Evolutionary conservation across 2,113 vertebrate species (phyloP).

Genomic region (Microtus oregoni): DNA sequence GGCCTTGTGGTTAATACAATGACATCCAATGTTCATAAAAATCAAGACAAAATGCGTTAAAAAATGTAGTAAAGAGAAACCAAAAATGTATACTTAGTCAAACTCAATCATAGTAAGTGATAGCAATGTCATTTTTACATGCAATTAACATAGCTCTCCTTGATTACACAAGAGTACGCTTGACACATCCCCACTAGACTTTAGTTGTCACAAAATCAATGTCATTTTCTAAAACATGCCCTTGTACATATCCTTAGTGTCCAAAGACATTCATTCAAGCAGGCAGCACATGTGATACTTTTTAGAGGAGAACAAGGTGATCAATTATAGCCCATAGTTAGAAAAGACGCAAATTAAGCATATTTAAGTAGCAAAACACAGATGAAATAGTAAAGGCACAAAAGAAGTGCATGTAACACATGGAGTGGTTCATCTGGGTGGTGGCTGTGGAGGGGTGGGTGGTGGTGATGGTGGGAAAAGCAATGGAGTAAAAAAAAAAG

Average conservation of each 20-base stretch:
- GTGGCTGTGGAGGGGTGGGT: constrained; percentile 60
- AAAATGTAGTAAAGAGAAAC: constrained; percentile 61
- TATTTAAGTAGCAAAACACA: constrained; percentile 77
- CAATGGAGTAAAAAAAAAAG: constrained; percentile 35
- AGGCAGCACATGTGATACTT: constrained; percentile 70
- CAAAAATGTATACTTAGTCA: constrained; percentile 57
- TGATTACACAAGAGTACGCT: constrained; percentile 48
- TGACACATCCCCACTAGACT: constrained; percentile 65
- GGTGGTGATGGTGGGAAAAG: constrained; percentile 42
- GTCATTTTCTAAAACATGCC: constrained; percentile 58
- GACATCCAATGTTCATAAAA: constrained; percentile 66
- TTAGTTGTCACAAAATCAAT: constrained; percentile 57
- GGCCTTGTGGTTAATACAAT: constrained; percentile 30
- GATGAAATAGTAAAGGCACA: constrained; percentile 68
- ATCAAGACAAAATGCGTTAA: constrained; percentile 59
- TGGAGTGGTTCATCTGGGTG: constrained; percentile 64
- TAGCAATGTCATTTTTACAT: constrained; percentile 73
- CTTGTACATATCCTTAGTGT: constrained; percentile 57
- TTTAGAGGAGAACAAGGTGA: constrained; percentile 63
- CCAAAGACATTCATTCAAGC: constrained; percentile 76
- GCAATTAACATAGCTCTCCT: constrained; percentile 67
- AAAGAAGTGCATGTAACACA: constrained; percentile 48
- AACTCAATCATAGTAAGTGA: constrained; percentile 66
- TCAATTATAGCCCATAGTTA: constrained; percentile 81
- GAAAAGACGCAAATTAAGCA: constrained; percentile 80